Evolutionary conservation across 2,797 vertebrate species (phyloP), one percentile per base, ranked within the genome.

Genomic region (Melanitta fusca): DNA sequence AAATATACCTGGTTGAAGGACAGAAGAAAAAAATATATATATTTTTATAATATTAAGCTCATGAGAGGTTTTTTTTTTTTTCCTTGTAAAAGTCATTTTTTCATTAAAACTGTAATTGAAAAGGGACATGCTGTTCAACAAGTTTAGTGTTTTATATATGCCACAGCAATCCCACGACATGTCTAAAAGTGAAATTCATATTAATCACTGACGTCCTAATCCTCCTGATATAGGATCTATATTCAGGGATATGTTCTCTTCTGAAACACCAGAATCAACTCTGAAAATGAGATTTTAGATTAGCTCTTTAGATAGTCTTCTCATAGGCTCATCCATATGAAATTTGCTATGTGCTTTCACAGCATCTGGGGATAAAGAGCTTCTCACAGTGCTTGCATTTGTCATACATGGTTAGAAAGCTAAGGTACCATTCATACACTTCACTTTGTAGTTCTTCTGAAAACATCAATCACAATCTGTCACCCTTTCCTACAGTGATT

Each of bases 381-480:
- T 83, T 87, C 80, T 96, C 78, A 89, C 65, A 85, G 78, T 43
- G 53, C 61, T 73, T 0, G 10, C 28, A 74, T 87, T 95, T 97
- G 85, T 79, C 80, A 95, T 89, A 92, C 62, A 75, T 73, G 54
- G 66, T 91, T 95, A 96, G 89, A 93, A 96, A 91, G 74, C 34
- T 56, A 92, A 95, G 85, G 85, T 93, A 81, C 82, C 89, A 87
- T 96, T 95, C 80, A 93, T 87, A 94, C 70, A 93, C 45, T 87
- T 92, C 66, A 91, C 95, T 96, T 96, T 80, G 91, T 87, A 93
- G 39, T 88, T 97, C 94, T 92, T 91, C 96, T 92, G 58, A 95
- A 96, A 97, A 88, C 92, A 96, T 97, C 96, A 95, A 89, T 98
- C 93, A 96, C 80, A 93, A 88, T 75, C 85, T 96, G 82, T 45